Evolutionary conservation across 2,797 vertebrate species (phyloP).

Genomic region (Xenentodon cancila): DNA sequence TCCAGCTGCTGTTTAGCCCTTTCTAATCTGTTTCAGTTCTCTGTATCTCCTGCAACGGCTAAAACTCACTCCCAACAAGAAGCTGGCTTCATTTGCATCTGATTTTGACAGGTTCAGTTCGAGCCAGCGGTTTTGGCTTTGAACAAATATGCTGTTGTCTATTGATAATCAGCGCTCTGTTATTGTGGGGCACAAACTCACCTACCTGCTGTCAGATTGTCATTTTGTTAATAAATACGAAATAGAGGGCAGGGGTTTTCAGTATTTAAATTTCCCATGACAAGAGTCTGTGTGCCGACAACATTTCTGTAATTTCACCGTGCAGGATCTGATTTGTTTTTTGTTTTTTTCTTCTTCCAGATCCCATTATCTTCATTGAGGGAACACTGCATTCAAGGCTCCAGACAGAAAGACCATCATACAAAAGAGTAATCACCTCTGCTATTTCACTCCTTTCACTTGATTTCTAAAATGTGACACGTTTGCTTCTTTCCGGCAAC

Average conservation of each 20-base stretch:
- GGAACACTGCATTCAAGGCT: constrained; percentile 32
- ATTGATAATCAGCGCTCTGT: constrained; percentile 70
- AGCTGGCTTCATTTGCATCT: constrained; percentile 74
- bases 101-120: constrained; percentile 64
- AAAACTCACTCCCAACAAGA: too few relatives aligned
- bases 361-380: constrained; percentile 43
- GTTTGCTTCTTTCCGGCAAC: constrained; percentile 33
- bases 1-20: too few relatives aligned
- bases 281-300: constrained; percentile 41
- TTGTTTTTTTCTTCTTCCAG: too few relatives aligned
- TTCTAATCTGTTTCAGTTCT: too few relatives aligned
- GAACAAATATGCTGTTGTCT: constrained; percentile 67
- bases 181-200: constrained; percentile 58
- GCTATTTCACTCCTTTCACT: constrained; percentile 42
- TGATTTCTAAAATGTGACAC: constrained; percentile 33
- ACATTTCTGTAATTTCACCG: constrained; percentile 32
- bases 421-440: constrained; percentile 41
- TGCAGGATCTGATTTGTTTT: constrained; percentile 44
- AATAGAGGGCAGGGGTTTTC: constrained; percentile 42
- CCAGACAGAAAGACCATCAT: constrained; percentile 30
- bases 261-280: constrained; percentile 62
- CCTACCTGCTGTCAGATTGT: constrained; percentile 60
- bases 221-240: constrained; percentile 66
- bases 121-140: constrained; percentile 53
- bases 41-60: too few relatives aligned